Base-by-base conservation (phyloP, 1,140 invertebrate genomes). In the Ruditapes philippinarum region DNA sequence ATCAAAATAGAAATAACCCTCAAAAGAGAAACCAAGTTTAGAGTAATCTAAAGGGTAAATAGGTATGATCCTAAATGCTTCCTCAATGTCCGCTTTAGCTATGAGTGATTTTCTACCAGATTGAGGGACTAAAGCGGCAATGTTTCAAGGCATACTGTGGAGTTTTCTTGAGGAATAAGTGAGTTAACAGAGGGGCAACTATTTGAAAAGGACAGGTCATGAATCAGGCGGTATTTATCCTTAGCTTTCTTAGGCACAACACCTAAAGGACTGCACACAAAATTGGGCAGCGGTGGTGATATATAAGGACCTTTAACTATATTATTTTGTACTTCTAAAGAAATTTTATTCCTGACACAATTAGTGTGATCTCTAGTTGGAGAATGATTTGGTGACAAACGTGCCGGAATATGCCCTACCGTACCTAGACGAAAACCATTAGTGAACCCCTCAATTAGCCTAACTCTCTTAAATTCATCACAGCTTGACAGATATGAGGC, bases 31-130 rank as follows among this genome's bases (percentile, higher is more conserved):
- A 36, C 89, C 83, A 5, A 87, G 51, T 38, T 60, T 38, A 22
- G 70, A 51, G n/a, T 81, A 87, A 36, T 90, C 76, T 14, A 49
- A 5, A 3, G 74, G 89, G 31, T 5, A 73, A 33, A 85, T 54
- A 22, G 68, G 83, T n/a, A 76, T 74, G 0, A 85, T 73, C 11
- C 83, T 0, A 42, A 85, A 76, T 17, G 9, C 45, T n/a, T 85
- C 83, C 33, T 73, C 45, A 54, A 85, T 76, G 49, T 85, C 65
- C 31, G 68, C 65, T 85, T 85, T 85, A 22, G 82, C 65, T 0
- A 85, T 36, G 0, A 36, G 19, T 36, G 19, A 85, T 25, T 65
- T 28, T 38, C 4, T 0, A 4, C 84, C 73, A 0, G 9, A 22
- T 14, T 42, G 45, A 0, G 19, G 17, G 5, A 86, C 25, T 0